Evolutionary conservation across 2,113 vertebrate species (phyloP), one percentile per base, ranked within the genome.

Genomic region (Serilophus lunatus): DNA sequence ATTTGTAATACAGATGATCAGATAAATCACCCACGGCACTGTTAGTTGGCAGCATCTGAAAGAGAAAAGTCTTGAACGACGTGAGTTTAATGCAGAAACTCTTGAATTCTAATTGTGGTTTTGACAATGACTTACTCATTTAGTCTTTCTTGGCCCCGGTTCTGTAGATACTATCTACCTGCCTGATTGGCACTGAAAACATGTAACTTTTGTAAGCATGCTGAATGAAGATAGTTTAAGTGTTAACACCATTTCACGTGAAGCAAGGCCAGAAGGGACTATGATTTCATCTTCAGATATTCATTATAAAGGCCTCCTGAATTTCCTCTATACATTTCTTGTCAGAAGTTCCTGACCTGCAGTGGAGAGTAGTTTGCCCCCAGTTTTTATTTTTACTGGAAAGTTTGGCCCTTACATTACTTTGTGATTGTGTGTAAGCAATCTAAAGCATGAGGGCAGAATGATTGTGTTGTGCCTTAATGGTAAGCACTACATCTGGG

Each of bases 161-260:
- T 89, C 89, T 79, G 29, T 22, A 90, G 96, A 94, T 95, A 75
- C 24, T 95, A 96, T 96, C 96, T 94, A 75, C 69, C 35, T 68
- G 60, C 26, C 50, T 64, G 79, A 23, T 18, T 74, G 76, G 88
- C 90, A 81, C 35, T 42, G 76, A 74, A 86, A 93, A 20, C 20
- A 75, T 44, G 50, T 82, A 79, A 66, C 18, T 6, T 50, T 82
- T 90, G 66, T 40, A 92, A 68, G 75, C 25, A 12, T 3, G 5
- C 36, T 66, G 75, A 93, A 74, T 42, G 59, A 10, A 59, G 76
- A 53, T 7, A 53, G 8, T 54, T 88, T 31, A 86, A 83, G 71
- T 0, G 0, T 35, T 65, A 81, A 70, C 15, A 33, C 8, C 3
- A 17, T 74, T 90, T 83, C 12, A 45, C 2, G 13, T 74, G 7